A percentile compares a stretch with the other conserved stretches of the same genome.
Conservation (phyloP, 2,113 vertebrate genomes). For the Brachionichthys hirsutus region DNA sequence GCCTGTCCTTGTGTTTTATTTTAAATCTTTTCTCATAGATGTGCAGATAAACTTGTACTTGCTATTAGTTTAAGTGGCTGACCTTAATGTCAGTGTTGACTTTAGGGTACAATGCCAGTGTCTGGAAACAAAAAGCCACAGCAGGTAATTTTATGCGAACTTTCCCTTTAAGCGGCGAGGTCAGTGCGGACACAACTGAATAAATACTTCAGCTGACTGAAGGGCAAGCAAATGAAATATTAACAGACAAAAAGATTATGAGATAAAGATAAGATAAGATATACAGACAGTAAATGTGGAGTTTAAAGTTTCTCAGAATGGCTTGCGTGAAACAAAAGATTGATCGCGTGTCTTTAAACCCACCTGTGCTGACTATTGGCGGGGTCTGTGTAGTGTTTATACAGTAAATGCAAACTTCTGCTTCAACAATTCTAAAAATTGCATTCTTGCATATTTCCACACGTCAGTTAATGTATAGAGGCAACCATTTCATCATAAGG, state of each 20-base stretch:
- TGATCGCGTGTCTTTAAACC: neutral
- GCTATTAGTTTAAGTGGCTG: too few relatives aligned
- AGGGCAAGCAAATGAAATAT: conserved; percentile 64
- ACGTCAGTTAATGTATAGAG: neutral
- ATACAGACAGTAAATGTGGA: conserved; percentile 42
- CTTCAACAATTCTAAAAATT: neutral
- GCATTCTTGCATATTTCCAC: neutral
- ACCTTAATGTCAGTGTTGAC: neutral
- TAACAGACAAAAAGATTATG: conserved; percentile 58
- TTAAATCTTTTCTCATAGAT: too few relatives aligned
- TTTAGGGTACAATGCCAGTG: neutral
- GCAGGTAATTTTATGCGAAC: conserved; percentile 10
- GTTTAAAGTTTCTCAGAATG: conserved; percentile 18
- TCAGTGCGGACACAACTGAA: conserved; percentile 49
- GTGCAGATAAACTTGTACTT: too few relatives aligned
- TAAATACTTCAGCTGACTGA: conserved; percentile 38
- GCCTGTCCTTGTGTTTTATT: too few relatives aligned
- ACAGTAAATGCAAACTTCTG: too few relatives aligned
- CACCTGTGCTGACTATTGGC: neutral
- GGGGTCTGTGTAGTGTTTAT: too few relatives aligned
- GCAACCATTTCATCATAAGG: conserved; percentile 3
- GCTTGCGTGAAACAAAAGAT: neutral
- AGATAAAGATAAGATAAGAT: conserved; percentile 69
- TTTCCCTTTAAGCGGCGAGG: conserved; percentile 49
- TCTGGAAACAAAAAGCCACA: neutral